A percentile compares a stretch with the other conserved stretches of the same genome.
These are phyloP conservation scores for Sciurus niger DNA, from an alignment of 2,113 vertebrate genomes.

Conservation along the genomic window DNA sequence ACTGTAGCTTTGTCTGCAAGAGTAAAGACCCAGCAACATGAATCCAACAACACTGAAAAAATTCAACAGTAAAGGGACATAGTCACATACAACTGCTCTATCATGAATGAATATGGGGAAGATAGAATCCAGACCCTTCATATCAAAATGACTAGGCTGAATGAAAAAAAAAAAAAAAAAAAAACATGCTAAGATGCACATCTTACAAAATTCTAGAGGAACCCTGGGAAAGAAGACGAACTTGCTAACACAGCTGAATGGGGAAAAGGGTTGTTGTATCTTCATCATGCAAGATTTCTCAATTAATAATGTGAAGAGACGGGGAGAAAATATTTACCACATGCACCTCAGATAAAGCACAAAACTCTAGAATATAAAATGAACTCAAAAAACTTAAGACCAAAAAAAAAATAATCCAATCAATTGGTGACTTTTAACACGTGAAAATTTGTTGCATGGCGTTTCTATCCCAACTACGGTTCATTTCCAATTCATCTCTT, in stretches of 20 bases:
- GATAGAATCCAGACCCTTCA: background rate
- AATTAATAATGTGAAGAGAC: too few species aligned
- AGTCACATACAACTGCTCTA: too few species aligned
- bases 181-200: background rate
- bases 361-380: too few species aligned
- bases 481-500: background rate
- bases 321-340: too few species aligned
- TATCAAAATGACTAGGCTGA: background rate
- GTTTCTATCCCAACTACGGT: too few species aligned
- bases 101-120: too few species aligned
- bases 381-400: too few species aligned
- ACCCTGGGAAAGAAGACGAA: fast-evolving
- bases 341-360: too few species aligned
- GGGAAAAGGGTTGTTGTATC: background rate
- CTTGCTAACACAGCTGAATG: background rate
- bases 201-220: background rate
- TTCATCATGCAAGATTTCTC: background rate
- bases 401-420: too few species aligned
- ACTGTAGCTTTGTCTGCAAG: too few species aligned
- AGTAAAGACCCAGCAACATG: too few species aligned
- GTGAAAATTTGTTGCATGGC: background rate
- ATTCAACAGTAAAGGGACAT: background rate
- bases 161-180: background rate
- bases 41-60: too few species aligned
- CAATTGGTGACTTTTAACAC: background rate